Evolutionary conservation across 2,797 vertebrate genomes (phyloP), one percentile per base, ranked within the genome.

Genomic region (Pseudopleuronectes americanus): DNA sequence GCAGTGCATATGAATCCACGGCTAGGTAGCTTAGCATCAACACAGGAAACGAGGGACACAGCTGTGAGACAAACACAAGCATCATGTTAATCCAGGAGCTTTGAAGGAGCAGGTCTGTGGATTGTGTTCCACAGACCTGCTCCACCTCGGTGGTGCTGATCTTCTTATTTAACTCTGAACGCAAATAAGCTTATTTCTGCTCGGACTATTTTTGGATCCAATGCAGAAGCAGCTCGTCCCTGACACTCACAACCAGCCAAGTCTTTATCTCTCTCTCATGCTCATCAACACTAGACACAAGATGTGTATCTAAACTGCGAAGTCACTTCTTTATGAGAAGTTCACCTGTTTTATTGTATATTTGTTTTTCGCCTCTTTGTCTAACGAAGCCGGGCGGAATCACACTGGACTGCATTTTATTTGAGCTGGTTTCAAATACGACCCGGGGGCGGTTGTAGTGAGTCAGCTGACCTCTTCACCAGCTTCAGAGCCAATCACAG

Each of bases 341-440:
- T 31, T 31, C 28, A 31, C 7, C 28, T 31, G 28, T 31, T 31
- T 8, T 31, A 8, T 31, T 31, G 28, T 31, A 8, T 31, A 31
- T 31, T 31, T 41, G 38, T 41, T 41, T 17, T 45, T 23, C 1
- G 16, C 13, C 24, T 63, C 9, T 21, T 33, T 48, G 24, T 48
- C 21, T 41, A 1, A 21, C 47, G 8, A 0, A 24, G 43, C 77
- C 51, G 48, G 49, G 33, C 67, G 28, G 38, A 71, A 53, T 41
- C 63, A 19, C 56, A 68, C 74, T 4, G 38, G 1, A 71, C 57
- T 66, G 31, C 49, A 55, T 76, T 70, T 62, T 33, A 78, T 78
- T 87, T 88, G 80, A 84, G 84, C 81, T 62, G 74, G 72, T 79
- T 88, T 89, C 80, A 85, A 81, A 83, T 73, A 71, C 58, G 69